A percentile compares a stretch with the other conserved stretches of the same genome.
These are phyloP conservation scores for Sesia apiformis DNA, from an alignment of 2,888 invertebrate species.

Conservation along the genomic window DNA sequence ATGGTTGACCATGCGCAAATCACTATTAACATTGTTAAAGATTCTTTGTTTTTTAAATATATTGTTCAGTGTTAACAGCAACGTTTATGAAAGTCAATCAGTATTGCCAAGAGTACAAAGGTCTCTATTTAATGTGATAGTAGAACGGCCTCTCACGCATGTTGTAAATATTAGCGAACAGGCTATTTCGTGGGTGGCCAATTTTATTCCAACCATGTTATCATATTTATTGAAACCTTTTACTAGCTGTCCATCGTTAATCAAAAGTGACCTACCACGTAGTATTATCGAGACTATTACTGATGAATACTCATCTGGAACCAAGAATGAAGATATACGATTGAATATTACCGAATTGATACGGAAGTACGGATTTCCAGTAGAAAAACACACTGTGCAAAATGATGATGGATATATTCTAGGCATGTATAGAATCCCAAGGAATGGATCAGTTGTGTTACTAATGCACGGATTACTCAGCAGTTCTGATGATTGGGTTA, in stretches of 20 bases:
- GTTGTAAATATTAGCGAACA: neutral
- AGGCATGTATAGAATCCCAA: slow-evolving; percentile 81
- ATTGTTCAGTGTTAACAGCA: neutral
- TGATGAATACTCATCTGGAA: neutral
- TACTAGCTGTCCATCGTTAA: neutral
- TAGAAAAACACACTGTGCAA: slow-evolving; percentile 54
- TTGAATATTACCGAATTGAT: slow-evolving; percentile 17
- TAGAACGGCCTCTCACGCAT: neutral
- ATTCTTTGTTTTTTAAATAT: neutral
- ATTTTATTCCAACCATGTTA: neutral
- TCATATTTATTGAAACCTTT: neutral
- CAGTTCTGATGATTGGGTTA: slow-evolving; percentile 81
- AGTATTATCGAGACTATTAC: neutral
- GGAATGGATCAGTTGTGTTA: slow-evolving; percentile 58
- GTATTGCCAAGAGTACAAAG: neutral
- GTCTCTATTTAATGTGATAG: neutral
- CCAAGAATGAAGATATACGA: slow-evolving; percentile 12
- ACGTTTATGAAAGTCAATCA: neutral
- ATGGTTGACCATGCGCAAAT: neutral
- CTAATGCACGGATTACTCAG: slow-evolving; percentile 83
- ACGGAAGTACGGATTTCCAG: slow-evolving; percentile 15
- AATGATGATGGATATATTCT: slow-evolving; percentile 85
- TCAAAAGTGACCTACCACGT: neutral
- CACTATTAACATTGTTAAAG: neutral
- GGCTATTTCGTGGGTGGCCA: neutral